These are phyloP conservation scores for Onychostruthus taczanowskii DNA, from an alignment of 2,113 vertebrate species.

Conservation along the genomic window DNA sequence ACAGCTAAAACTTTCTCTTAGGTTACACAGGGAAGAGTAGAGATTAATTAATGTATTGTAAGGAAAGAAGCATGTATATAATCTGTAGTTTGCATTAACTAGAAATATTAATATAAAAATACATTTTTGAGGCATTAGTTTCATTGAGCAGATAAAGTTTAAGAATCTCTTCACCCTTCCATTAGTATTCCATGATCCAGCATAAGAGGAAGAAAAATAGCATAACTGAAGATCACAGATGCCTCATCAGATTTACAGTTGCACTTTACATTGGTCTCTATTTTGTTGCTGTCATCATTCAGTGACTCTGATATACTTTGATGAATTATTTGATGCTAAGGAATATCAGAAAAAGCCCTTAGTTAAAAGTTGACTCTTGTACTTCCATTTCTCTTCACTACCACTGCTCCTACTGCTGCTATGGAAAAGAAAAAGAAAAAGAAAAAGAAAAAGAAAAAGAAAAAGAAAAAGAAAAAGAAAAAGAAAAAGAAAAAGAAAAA, in stretches of 20 bases:
- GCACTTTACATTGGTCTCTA: not conserved
- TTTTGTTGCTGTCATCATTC: not conserved
- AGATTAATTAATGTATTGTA: not conserved
- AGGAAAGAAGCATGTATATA: not conserved
- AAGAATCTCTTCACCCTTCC: not conserved
- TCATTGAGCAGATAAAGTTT: not conserved
- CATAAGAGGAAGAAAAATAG: not conserved
- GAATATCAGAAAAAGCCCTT: not conserved
- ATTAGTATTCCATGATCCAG: not conserved
- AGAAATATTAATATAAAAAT: not conserved
- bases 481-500: not conserved
- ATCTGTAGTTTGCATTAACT: not conserved
- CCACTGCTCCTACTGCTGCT: not conserved
- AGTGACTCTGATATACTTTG: not conserved
- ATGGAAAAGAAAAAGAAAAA: not conserved
- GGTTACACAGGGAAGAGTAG: not conserved
- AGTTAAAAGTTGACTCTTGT: not conserved
- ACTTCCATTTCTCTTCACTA: not conserved
- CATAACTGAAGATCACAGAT: not conserved
- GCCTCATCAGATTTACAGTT: not conserved
- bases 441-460: accelerated
- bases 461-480: too few relatives aligned
- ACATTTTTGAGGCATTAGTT: not conserved
- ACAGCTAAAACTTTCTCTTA: not conserved
- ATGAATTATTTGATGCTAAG: not conserved